Base-by-base conservation (phyloP, 2,888 invertebrate species). In the Pollenia griseotomentosa region DNA sequence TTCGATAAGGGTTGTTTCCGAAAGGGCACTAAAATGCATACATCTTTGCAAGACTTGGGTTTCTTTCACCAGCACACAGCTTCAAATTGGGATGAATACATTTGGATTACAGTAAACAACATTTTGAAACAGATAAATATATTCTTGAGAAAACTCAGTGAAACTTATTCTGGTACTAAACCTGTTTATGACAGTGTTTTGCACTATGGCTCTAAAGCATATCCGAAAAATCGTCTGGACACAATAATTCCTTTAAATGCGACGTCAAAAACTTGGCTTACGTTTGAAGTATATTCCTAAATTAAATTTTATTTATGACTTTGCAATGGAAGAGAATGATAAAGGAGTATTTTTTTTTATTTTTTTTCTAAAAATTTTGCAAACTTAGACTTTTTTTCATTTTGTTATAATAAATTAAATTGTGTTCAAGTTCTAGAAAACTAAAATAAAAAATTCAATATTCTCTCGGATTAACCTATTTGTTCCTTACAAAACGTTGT, bases 11-110 rank as follows among this genome's bases (percentile, higher is more conserved):
- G 23, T 9, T 93, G 93, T 82, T 93, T 93, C n/a, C 87, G 75
- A 8, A 44, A 90, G 48, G 92, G 90, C 6, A 96, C 96, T 0
- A 95, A 96, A 0, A 93, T 96, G n/a, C 97, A 97, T 89, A 97
- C 97, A 91, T 92, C 97, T 73, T 95, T 97, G 92, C 97, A 97
- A 90, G 96, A 96, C 0, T 90, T 96, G 11, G 97, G 97, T 0
- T 97, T 97, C 91, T 94, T 96, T 91, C 97, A 97, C 91, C 97
- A 97, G 90, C 97, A 97, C 91, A 96, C 96, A 90, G 94, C 97
- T 0, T 94, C 94, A 0, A 96, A 97, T 90, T 94, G 97, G 0
- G 97, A 97, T 90, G 94, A 95, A 53, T 96, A 94, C 89, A 96
- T 96, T 0, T 92, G 90, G 2, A 94, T 97, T 48, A 93, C 94